These are phyloP conservation scores for Rhinatrema bivittatum DNA, from an alignment of 2,797 vertebrate species.

Conservation along the genomic window DNA sequence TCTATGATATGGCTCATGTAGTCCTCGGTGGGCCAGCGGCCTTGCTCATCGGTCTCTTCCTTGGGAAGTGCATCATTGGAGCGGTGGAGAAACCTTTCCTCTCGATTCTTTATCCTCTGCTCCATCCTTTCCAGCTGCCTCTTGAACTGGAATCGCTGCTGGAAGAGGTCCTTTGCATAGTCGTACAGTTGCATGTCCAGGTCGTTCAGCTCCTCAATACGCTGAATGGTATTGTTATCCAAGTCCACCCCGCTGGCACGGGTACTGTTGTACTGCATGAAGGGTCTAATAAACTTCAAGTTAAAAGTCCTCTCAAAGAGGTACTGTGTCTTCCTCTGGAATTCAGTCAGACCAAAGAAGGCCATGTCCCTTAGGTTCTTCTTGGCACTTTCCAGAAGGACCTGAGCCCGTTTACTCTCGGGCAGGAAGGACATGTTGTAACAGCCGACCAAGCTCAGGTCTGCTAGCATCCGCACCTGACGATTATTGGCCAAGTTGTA, in stretches of 20 bases:
- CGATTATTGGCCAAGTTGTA: slow-evolving; percentile 96
- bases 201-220: slow-evolving; percentile 94
- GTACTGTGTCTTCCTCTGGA: slow-evolving; percentile 98
- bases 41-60: slow-evolving; percentile 71
- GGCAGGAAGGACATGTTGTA: slow-evolving; percentile 97
- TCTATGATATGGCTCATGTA: slow-evolving; percentile 99
- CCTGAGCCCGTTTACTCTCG: slow-evolving; percentile 87
- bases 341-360: slow-evolving; percentile 95
- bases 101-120: slow-evolving; percentile 78
- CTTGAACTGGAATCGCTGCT: slow-evolving; percentile 93
- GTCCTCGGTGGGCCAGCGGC: slow-evolving; percentile 89
- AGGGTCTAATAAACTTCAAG: slow-evolving; percentile 93
- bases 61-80: slow-evolving; percentile 57
- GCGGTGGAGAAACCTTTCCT: slow-evolving; percentile 69
- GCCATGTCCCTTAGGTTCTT: slow-evolving; percentile 97
- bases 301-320: slow-evolving; percentile 95
- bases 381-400: slow-evolving; percentile 92
- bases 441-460: slow-evolving; percentile 93
- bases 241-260: slow-evolving; percentile 89
- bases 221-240: slow-evolving; percentile 80
- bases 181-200: slow-evolving; percentile 96
- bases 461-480: slow-evolving; percentile 90
- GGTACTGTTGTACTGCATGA: slow-evolving; percentile 98
- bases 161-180: slow-evolving; percentile 93
- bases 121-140: slow-evolving; percentile 87